Evolutionary conservation across 1,140 invertebrate species (phyloP).

Genomic region (Cotesia vestalis): DNA sequence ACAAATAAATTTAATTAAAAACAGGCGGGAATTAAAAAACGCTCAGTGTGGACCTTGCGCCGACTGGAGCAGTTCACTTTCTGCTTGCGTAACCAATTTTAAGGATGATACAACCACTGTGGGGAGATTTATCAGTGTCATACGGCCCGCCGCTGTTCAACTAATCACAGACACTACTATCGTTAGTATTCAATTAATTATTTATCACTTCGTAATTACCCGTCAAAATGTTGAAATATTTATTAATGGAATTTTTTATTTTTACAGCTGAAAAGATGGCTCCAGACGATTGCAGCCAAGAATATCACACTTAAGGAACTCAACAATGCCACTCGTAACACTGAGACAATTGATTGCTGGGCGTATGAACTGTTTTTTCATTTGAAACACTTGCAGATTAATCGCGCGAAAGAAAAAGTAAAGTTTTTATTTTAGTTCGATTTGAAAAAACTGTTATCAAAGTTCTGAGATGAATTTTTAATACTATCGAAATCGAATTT

Average conservation of each 20-base stretch:
- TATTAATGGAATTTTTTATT: conserved; percentile 13
- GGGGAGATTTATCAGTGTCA: conserved; percentile 49
- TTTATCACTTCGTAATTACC: not conserved
- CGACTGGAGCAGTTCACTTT: conserved; percentile 46
- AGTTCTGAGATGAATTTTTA: too few species aligned
- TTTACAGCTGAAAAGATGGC: conserved; percentile 55
- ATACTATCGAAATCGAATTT: too few species aligned
- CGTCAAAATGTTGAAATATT: not conserved
- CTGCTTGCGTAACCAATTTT: conserved; percentile 38
- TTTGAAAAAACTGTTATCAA: too few species aligned
- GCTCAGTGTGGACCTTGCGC: conserved; percentile 45
- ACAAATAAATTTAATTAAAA: not conserved
- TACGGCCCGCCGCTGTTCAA: conserved; percentile 53
- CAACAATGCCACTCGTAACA: conserved; percentile 48
- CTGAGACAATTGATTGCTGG: conserved; percentile 58
- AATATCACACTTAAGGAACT: conserved; percentile 38
- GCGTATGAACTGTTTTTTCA: conserved; percentile 59
- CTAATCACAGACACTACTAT: conserved; percentile 54
- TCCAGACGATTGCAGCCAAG: conserved; percentile 46
- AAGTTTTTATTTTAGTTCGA: conserved; percentile 11
- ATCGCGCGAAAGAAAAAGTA: conserved; percentile 49
- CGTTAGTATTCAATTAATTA: conserved; percentile 41
- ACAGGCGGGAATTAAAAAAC: conserved; percentile 42
- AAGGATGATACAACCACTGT: conserved; percentile 50
- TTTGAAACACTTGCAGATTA: conserved; percentile 53